Evolutionary conservation across 2,888 invertebrate genomes (phyloP).

Genomic region (Diogma glabrata): DNA sequence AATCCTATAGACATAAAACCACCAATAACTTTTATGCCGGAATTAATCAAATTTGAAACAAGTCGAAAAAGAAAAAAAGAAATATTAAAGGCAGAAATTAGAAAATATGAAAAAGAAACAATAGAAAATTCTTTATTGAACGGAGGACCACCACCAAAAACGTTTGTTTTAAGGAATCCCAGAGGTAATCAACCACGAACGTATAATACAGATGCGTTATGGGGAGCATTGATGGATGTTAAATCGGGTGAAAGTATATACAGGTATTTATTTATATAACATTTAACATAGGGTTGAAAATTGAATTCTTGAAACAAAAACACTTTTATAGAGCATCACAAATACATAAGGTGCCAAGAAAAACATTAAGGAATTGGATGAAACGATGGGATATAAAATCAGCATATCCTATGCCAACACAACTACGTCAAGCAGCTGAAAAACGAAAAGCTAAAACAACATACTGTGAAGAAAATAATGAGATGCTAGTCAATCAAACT

Average conservation of each 20-base stretch:
- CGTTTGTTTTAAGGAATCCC: slow-evolving; percentile 22
- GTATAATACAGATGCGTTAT: slow-evolving; percentile 37
- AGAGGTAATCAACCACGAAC: slow-evolving; percentile 25
- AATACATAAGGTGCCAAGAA: slow-evolving; percentile 46
- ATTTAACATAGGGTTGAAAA: too few species aligned
- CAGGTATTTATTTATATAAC: too few species aligned
- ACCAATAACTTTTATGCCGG: neutral
- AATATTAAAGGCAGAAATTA: slow-evolving; percentile 7
- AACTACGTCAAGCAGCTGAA: slow-evolving; percentile 44
- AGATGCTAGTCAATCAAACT: slow-evolving; percentile 3
- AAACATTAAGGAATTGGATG: slow-evolving; percentile 51
- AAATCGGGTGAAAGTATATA: slow-evolving; percentile 49
- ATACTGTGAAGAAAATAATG: neutral
- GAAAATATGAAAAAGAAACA: slow-evolving; percentile 4
- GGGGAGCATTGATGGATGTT: slow-evolving; percentile 47
- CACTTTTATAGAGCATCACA: slow-evolving; percentile 41
- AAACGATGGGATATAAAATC: slow-evolving; percentile 48
- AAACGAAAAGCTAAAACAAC: slow-evolving; percentile 33
- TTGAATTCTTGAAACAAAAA: too few species aligned
- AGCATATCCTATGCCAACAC: slow-evolving; percentile 46
- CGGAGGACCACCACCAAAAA: slow-evolving; percentile 17
- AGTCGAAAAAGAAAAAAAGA: neutral
- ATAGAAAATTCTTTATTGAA: slow-evolving; percentile 3
- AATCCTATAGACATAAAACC: neutral
- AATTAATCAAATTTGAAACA: neutral